Evolutionary conservation across 2,113 vertebrate species (phyloP).

Genomic region (Gnathonemus echidnorhynchus): DNA sequence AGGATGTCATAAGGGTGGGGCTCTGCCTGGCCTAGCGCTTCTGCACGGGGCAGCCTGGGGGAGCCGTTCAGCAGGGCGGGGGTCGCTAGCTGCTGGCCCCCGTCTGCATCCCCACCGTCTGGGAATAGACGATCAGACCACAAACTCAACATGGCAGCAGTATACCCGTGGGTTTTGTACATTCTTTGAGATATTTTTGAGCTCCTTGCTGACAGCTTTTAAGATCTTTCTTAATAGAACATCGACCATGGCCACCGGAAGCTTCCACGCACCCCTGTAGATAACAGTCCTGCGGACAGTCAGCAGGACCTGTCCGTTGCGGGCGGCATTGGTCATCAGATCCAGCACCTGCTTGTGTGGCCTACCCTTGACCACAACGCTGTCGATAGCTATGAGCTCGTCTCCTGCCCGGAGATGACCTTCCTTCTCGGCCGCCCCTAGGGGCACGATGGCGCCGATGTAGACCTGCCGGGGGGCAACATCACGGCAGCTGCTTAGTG

Average conservation of each 20-base stretch:
- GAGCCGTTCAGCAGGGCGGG: conserved; percentile 62
- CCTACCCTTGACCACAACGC: conserved; percentile 82
- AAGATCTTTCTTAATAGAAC: background rate
- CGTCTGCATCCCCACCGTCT: conserved; percentile 49
- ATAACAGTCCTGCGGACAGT: conserved; percentile 84
- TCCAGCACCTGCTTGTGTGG: conserved; percentile 94
- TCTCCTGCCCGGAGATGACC: conserved; percentile 86
- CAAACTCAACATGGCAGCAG: background rate
- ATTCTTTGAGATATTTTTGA: background rate
- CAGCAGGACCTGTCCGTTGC: conserved; percentile 86
- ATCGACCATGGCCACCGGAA: background rate
- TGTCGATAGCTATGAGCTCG: conserved; percentile 91
- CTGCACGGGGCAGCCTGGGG: conserved; percentile 54
- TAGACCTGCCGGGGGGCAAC: conserved; percentile 70
- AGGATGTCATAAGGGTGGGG: conserved; percentile 74
- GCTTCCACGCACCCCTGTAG: conserved; percentile 64
- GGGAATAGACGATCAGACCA: background rate
- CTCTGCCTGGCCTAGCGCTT: conserved; percentile 39
- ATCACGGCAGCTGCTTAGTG: background rate
- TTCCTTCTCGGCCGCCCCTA: conserved; percentile 87
- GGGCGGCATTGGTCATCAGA: conserved; percentile 90
- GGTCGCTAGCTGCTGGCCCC: conserved; percentile 20
- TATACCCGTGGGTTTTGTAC: background rate
- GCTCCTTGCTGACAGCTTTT: background rate
- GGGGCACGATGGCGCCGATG: conserved; percentile 87